Percentiles rank a stretch among this genome's conserved stretches.
phyloP scores from a whole-genome alignment of 2,888 invertebrate species.

The Phorcus lineatus region DNA sequence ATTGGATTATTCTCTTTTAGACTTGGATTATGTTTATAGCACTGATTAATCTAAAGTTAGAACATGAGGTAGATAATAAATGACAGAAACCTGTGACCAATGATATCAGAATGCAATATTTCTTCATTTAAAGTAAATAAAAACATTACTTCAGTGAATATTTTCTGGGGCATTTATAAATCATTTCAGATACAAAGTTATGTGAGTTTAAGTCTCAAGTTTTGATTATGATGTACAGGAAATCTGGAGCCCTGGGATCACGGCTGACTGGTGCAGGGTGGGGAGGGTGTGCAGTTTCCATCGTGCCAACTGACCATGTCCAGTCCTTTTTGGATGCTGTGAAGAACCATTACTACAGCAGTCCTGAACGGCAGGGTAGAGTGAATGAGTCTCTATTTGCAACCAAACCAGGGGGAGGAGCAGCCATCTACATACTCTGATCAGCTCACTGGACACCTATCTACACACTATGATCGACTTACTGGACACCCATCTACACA shows the following conservation, averaged over 20 bases:
- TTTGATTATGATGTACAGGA: conserved; percentile 50
- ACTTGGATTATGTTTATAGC: too few species aligned
- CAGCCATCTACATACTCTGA: conserved; percentile 61
- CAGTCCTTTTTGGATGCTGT: conserved; percentile 83
- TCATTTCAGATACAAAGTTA: too few species aligned
- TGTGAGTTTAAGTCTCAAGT: too few species aligned
- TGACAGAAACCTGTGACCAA: too few species aligned
- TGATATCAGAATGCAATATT: too few species aligned
- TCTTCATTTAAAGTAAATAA: too few species aligned
- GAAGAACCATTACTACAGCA: conserved; percentile 83
- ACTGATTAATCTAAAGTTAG: too few species aligned
- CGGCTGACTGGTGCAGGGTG: conserved; percentile 97
- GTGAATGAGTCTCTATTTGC: conserved; percentile 83
- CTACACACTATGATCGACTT: not conserved
- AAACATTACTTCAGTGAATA: too few species aligned
- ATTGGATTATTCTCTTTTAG: too few species aligned
- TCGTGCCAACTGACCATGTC: conserved; percentile 81
- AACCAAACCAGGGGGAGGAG: conserved; percentile 79
- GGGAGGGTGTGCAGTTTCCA: conserved; percentile 97
- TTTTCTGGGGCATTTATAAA: too few species aligned
- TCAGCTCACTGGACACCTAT: not conserved
- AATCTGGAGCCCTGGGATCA: conserved; percentile 84
- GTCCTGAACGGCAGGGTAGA: conserved; percentile 78
- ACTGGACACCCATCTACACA: not conserved
- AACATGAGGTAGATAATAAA: too few species aligned